phyloP scores from a whole-genome alignment of 2,113 vertebrate species.

The Cephalopterus ornatus region DNA sequence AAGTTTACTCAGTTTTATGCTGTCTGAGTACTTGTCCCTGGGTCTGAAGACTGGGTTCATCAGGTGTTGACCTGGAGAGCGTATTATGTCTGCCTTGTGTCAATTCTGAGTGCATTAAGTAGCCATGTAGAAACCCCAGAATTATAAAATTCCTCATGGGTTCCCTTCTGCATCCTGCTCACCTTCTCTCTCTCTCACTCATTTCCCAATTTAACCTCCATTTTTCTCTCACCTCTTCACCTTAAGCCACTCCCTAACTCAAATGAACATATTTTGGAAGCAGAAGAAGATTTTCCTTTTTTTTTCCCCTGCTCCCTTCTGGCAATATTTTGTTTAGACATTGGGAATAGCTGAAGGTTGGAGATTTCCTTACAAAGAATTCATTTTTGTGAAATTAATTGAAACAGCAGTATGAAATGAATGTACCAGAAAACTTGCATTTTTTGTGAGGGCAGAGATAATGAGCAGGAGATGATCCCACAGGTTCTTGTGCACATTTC shows the following conservation, averaged over 20 bases:
- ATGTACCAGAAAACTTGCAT: neutral
- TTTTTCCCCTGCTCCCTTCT: accelerated
- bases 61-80: neutral
- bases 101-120: neutral
- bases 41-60: neutral
- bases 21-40: neutral
- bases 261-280: neutral
- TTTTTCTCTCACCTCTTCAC: neutral
- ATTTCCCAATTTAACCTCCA: neutral
- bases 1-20: neutral
- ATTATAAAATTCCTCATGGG: neutral
- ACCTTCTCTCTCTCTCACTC: neutral
- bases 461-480: conserved; percentile 12
- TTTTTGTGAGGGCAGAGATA: neutral
- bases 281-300: neutral
- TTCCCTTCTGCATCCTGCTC: neutral
- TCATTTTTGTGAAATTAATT: neutral
- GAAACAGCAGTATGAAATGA: neutral
- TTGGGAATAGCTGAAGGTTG: neutral
- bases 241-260: neutral
- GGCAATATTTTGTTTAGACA: neutral
- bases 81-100: neutral
- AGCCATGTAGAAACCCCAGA: neutral
- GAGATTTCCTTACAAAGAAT: neutral
- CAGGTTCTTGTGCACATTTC: neutral